Conservation (phyloP, 37 sponge, comb jelly and placozoan species). For the Aplysina aerophoba region DNA sequence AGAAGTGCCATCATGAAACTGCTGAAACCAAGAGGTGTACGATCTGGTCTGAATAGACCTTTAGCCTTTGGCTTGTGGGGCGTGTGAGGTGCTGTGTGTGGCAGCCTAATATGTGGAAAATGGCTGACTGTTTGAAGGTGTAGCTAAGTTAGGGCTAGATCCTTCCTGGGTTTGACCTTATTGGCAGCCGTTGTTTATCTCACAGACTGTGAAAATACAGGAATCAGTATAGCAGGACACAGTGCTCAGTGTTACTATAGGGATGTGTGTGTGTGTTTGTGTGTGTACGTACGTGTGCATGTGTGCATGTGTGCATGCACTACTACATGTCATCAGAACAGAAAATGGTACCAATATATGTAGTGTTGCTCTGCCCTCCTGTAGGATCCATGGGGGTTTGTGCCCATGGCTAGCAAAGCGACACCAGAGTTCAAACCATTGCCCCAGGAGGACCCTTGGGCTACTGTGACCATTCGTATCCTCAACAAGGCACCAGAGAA, state of each 20-base stretch:
- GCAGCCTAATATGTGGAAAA: no score
- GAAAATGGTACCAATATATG: not conserved
- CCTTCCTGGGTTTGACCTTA: no score
- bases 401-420: not conserved
- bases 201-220: no score
- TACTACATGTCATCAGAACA: not conserved
- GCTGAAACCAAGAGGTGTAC: no score
- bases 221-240: no score
- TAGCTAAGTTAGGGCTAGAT: no score
- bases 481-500: not conserved
- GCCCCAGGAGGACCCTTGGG: not conserved
- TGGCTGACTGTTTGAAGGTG: no score
- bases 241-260: not conserved
- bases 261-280: constrained; percentile 14
- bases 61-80: no score
- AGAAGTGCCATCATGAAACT: no score
- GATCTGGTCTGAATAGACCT: no score
- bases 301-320: not conserved
- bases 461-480: not conserved
- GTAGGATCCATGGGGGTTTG: not conserved
- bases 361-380: not conserved
- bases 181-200: no score
- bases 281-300: not conserved
- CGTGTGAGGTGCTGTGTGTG: no score
- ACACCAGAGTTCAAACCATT: not conserved